Percentiles rank a stretch among this genome's conserved stretches.
Conservation (phyloP, 2,113 vertebrate species). For the Anser cygnoides region DNA sequence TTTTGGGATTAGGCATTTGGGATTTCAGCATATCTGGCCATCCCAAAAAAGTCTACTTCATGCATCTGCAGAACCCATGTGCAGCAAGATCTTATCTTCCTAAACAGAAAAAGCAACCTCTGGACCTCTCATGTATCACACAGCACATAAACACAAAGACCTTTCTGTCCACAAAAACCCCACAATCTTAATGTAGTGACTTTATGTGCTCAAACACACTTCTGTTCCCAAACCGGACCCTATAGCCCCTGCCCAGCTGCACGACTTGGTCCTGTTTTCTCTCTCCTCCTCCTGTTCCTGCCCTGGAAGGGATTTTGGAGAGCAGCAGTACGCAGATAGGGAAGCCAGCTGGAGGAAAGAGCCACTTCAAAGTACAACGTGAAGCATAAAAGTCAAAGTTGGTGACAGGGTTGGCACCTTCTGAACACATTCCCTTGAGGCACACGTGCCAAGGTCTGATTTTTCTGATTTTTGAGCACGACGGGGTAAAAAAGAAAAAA, state of each 20-base stretch:
- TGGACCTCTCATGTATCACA: not conserved
- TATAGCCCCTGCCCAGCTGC: not conserved
- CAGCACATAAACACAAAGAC: rapidly evolving
- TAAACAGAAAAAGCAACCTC: not conserved
- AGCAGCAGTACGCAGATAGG: not conserved
- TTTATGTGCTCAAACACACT: not conserved
- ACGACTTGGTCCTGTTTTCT: not conserved
- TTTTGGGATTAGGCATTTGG: not conserved
- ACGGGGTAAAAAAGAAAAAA: not conserved
- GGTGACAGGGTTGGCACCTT: not conserved
- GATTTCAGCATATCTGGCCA: not conserved
- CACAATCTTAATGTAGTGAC: not conserved
- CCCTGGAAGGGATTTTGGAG: not conserved
- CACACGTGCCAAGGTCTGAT: not conserved
- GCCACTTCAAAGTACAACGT: not conserved
- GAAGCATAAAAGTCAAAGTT: not conserved
- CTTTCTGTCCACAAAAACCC: not conserved
- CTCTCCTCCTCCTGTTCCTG: not conserved
- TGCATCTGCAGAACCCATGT: not conserved
- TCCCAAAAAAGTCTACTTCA: not conserved
- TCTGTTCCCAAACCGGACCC: not conserved
- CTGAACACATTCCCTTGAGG: not conserved
- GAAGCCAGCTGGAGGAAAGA: not conserved
- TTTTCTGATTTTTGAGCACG: not conserved
- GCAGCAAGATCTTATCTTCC: not conserved